A percentile compares a stretch with the other conserved stretches of the same genome.
These are phyloP conservation scores for Boloria selene DNA, from an alignment of 2,888 invertebrate species.

Conservation along the genomic window DNA sequence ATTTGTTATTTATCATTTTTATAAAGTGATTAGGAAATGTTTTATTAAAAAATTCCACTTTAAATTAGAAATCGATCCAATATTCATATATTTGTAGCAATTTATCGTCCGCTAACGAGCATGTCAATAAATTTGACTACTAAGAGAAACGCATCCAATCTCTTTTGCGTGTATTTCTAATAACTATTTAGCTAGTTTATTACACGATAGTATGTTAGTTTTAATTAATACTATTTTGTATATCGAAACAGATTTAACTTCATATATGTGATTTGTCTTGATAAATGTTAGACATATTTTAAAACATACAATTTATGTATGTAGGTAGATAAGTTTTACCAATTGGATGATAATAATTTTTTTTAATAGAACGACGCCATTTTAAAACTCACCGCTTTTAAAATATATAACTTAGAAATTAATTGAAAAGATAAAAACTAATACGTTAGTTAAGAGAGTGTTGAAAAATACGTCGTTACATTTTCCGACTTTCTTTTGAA, in stretches of 20 bases:
- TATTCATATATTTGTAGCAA: slow-evolving; percentile 50
- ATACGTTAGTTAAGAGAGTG: background rate
- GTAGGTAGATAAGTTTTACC: too few species aligned
- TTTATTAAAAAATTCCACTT: slow-evolving; percentile 25
- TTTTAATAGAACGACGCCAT: too few species aligned
- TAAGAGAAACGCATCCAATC: slow-evolving; percentile 45
- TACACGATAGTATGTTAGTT: slow-evolving; percentile 17
- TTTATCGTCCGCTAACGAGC: slow-evolving; percentile 67
- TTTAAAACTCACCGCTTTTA: too few species aligned
- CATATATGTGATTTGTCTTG: background rate
- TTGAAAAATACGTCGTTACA: background rate
- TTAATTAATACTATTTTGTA: slow-evolving; percentile 11
- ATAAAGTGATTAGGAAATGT: background rate
- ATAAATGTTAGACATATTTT: too few species aligned
- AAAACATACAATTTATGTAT: too few species aligned
- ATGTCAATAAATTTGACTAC: slow-evolving; percentile 60
- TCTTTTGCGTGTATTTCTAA: slow-evolving; percentile 32
- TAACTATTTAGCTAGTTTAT: slow-evolving; percentile 27
- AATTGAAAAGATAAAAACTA: too few species aligned
- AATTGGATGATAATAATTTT: too few species aligned
- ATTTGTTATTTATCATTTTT: background rate
- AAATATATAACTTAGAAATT: too few species aligned
- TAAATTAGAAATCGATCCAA: slow-evolving; percentile 32
- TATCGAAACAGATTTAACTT: background rate
- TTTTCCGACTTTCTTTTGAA: slow-evolving; percentile 9